phyloP scores from a whole-genome alignment of 2,888 invertebrate genomes.

The Rosalia funebris region DNA sequence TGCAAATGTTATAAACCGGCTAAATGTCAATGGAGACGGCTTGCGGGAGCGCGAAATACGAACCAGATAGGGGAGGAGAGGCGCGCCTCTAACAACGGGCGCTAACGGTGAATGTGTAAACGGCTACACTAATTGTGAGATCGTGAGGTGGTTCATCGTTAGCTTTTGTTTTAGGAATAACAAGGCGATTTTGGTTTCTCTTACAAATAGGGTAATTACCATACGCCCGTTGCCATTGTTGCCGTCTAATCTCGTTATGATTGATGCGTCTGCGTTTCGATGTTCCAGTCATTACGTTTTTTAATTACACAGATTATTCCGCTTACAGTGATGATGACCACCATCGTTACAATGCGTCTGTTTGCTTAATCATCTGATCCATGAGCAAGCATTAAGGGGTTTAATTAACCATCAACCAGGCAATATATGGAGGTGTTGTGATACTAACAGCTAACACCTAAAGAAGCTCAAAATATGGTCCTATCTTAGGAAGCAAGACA shows the following conservation, averaged over 20 bases:
- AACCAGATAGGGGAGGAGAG: not conserved
- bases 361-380: not conserved
- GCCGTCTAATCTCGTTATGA: slow-evolving; percentile 38
- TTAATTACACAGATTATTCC: slow-evolving; percentile 27
- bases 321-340: not conserved
- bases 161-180: slow-evolving; percentile 34
- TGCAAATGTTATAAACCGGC: slow-evolving; percentile 4
- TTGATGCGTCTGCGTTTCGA: slow-evolving; percentile 36
- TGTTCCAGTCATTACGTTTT: slow-evolving; percentile 29
- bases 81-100: not conserved
- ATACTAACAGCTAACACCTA: too few species aligned
- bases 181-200: slow-evolving; percentile 16
- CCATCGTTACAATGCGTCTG: not conserved
- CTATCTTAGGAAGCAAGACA: too few species aligned
- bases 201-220: too few species aligned
- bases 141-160: slow-evolving; percentile 36
- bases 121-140: slow-evolving; percentile 35
- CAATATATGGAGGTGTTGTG: too few species aligned
- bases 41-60: not conserved
- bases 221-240: slow-evolving; percentile 35
- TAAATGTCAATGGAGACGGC: not conserved
- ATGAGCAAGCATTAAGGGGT: too few species aligned
- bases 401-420: too few species aligned
- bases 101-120: slow-evolving; percentile 9
- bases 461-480: too few species aligned